These are phyloP conservation scores for Procavia capensis DNA, from an alignment of 2,113 vertebrate species.

Conservation along the genomic window DNA sequence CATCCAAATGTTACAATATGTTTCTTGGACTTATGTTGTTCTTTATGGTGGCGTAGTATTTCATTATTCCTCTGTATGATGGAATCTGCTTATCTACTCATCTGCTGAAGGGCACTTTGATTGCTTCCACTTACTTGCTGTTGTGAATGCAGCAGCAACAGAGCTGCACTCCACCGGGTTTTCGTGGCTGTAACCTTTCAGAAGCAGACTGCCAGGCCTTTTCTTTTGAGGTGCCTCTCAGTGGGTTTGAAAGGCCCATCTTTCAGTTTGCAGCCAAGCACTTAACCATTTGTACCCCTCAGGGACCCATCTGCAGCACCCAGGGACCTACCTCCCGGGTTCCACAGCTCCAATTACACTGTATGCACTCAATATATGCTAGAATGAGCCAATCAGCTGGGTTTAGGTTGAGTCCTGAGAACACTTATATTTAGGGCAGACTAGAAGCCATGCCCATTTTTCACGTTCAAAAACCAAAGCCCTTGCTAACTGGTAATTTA, in stretches of 20 bases:
- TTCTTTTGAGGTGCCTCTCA: background rate
- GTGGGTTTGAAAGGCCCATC: background rate
- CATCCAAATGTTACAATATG: too few species aligned
- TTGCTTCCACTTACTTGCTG: too few species aligned
- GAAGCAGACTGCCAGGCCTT: background rate
- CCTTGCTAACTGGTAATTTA: background rate
- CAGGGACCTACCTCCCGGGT: too few species aligned
- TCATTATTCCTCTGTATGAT: too few species aligned
- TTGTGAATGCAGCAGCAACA: too few species aligned
- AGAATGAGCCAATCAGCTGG: background rate
- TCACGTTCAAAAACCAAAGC: background rate
- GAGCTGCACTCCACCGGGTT: background rate
- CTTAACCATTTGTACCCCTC: too few species aligned
- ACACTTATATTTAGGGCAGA: background rate
- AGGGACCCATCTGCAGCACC: too few species aligned
- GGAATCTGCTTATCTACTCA: too few species aligned
- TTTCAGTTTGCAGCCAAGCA: background rate
- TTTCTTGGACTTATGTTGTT: too few species aligned
- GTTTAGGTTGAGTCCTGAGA: background rate
- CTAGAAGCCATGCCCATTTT: background rate
- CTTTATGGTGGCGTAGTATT: too few species aligned
- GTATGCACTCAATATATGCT: background rate
- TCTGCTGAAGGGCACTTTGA: too few species aligned
- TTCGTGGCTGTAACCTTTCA: background rate
- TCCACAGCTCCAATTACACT: background rate